phyloP scores from a whole-genome alignment of 2,888 invertebrate species.

The Emesis furor region DNA sequence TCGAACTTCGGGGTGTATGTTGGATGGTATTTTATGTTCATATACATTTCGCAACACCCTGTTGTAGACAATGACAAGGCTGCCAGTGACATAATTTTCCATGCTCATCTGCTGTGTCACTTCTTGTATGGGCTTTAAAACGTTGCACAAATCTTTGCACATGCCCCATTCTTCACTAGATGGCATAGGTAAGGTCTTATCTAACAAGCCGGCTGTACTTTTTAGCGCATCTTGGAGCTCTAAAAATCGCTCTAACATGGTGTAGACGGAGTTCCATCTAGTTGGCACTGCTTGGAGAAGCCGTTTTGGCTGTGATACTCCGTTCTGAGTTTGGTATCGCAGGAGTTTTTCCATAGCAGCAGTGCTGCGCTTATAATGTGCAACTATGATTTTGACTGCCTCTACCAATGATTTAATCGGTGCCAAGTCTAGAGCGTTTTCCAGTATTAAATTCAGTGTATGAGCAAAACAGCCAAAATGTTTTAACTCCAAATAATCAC shows the following conservation, averaged over 20 bases:
- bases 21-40: background rate
- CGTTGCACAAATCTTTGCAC: conserved; percentile 1
- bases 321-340: background rate
- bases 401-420: too few species aligned
- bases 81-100: conserved; percentile 9
- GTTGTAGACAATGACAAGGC: conserved; percentile 3
- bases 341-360: too few species aligned
- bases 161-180: conserved; percentile 8
- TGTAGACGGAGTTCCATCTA: too few species aligned
- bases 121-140: conserved; percentile 1
- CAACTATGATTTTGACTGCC: too few species aligned
- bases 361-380: background rate
- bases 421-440: too few species aligned
- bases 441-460: too few species aligned
- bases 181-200: too few species aligned
- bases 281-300: background rate
- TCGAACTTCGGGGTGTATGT: background rate
- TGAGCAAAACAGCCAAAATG: conserved; percentile 2
- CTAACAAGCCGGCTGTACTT: background rate
- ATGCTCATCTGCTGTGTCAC: conserved; percentile 5
- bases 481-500: background rate
- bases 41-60: conserved; percentile 6
- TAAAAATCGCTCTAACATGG: too few species aligned
- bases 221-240: too few species aligned
- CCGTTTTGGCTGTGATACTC: background rate